phyloP scores from a whole-genome alignment of 2,888 invertebrate species.

The Drepana falcataria region DNA sequence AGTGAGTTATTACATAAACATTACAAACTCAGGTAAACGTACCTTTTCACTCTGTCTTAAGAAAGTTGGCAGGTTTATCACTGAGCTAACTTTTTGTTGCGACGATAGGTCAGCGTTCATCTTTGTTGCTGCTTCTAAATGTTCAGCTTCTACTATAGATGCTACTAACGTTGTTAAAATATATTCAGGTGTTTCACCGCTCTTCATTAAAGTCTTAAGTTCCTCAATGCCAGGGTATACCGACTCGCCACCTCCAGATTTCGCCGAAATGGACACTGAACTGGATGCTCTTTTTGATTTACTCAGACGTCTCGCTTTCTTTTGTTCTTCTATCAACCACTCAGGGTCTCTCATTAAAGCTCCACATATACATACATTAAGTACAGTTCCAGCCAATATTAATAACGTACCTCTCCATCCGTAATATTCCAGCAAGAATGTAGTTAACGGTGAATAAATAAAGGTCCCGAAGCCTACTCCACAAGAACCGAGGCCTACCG shows the following conservation, averaged over 20 bases:
- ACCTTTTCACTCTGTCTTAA: conserved; percentile 86
- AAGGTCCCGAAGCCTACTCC: conserved; percentile 95
- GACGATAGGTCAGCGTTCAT: conserved; percentile 65
- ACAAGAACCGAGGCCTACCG: conserved; percentile 92
- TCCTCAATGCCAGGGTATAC: conserved; percentile 82
- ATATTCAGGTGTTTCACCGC: conserved; percentile 83
- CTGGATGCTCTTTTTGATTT: conserved; percentile 76
- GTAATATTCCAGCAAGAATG: conserved; percentile 84
- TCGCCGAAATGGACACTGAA: conserved; percentile 73
- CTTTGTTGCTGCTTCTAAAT: conserved; percentile 63
- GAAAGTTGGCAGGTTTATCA: conserved; percentile 89
- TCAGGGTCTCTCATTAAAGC: conserved; percentile 93
- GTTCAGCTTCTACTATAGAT: conserved; percentile 75
- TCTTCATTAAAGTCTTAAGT: conserved; percentile 83
- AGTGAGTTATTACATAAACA: not conserved
- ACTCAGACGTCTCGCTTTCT: conserved; percentile 72
- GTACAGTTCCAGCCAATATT: conserved; percentile 88
- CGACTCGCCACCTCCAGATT: conserved; percentile 74
- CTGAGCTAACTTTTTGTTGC: conserved; percentile 79
- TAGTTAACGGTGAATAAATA: conserved; percentile 90
- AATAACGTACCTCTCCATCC: conserved; percentile 90
- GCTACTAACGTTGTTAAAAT: conserved; percentile 81
- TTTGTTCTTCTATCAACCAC: conserved; percentile 85
- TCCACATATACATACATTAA: conserved; percentile 92
- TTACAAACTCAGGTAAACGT: conserved; percentile 9